A percentile compares a stretch with the other conserved stretches of the same genome.
Evolutionary conservation across 1,140 invertebrate species (phyloP).

Genomic region (Hyles euphorbiae): DNA sequence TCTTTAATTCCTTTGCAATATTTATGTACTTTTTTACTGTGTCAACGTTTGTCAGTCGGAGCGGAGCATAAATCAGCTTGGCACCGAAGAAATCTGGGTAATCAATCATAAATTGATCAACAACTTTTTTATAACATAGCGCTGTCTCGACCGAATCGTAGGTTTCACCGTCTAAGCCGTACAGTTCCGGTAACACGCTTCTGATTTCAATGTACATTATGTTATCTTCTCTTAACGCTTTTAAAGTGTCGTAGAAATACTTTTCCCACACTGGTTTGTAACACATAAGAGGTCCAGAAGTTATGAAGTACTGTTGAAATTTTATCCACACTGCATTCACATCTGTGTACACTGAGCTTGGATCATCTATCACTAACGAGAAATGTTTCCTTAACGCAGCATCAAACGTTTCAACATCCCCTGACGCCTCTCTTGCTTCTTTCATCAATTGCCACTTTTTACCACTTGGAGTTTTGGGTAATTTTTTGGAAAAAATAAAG

Average conservation of each 20-base stretch:
- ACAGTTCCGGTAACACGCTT: slow-evolving; percentile 76
- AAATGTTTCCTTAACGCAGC: slow-evolving; percentile 76
- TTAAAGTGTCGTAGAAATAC: slow-evolving; percentile 82
- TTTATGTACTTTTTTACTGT: slow-evolving; percentile 71
- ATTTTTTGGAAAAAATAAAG: slow-evolving; percentile 35
- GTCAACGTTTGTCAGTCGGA: slow-evolving; percentile 50
- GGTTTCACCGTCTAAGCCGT: slow-evolving; percentile 79
- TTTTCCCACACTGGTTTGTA: slow-evolving; percentile 84
- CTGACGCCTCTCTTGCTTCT: slow-evolving; percentile 66
- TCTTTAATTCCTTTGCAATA: slow-evolving; percentile 67
- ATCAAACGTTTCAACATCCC: slow-evolving; percentile 75
- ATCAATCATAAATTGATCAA: slow-evolving; percentile 75
- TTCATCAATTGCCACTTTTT: slow-evolving; percentile 78
- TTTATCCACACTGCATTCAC: slow-evolving; percentile 82
- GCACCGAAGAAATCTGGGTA: slow-evolving; percentile 83
- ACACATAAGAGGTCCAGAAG: slow-evolving; percentile 78
- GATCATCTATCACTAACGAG: slow-evolving; percentile 77
- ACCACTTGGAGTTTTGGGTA: slow-evolving; percentile 42
- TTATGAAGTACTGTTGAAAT: slow-evolving; percentile 81
- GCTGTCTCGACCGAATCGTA: slow-evolving; percentile 76
- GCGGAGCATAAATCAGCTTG: slow-evolving; percentile 83
- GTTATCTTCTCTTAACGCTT: slow-evolving; percentile 85
- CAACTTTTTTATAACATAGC: slow-evolving; percentile 76
- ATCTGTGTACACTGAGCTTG: slow-evolving; percentile 73
- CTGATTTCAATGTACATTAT: slow-evolving; percentile 87